phyloP scores from a whole-genome alignment of 2,113 vertebrate genomes.

The Rhizomys pruinosus region DNA sequence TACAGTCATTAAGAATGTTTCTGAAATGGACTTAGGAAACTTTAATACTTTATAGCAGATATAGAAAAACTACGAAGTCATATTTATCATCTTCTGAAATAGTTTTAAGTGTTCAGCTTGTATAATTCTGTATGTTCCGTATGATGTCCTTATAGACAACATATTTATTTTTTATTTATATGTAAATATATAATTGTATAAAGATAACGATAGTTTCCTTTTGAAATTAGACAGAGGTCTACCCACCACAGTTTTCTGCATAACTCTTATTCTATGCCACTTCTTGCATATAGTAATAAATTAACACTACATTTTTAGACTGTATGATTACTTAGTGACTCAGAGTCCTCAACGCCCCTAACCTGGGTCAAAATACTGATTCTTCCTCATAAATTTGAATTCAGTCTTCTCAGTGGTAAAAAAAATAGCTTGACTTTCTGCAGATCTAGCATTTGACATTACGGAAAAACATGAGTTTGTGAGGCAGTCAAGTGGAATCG shows the following conservation, averaged over 20 bases:
- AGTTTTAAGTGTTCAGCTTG: not conserved
- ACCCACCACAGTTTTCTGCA: not conserved
- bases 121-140: not conserved
- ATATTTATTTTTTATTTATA: not conserved
- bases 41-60: not conserved
- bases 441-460: not conserved
- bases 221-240: not conserved
- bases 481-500: not conserved
- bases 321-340: not conserved
- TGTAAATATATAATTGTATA: no score
- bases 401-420: not conserved
- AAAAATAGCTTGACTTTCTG: not conserved
- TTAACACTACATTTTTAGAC: not conserved
- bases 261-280: not conserved
- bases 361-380: not conserved
- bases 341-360: not conserved
- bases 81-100: not conserved
- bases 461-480: not conserved
- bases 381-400: conserved; percentile 42
- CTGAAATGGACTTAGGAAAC: not conserved
- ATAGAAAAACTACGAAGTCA: not conserved
- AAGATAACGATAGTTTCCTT: conserved; percentile 9
- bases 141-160: not conserved
- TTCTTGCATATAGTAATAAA: not conserved
- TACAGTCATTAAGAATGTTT: not conserved